Evolutionary conservation across 2,113 vertebrate genomes (phyloP).

Genomic region (Hydrolagus affinis): DNA sequence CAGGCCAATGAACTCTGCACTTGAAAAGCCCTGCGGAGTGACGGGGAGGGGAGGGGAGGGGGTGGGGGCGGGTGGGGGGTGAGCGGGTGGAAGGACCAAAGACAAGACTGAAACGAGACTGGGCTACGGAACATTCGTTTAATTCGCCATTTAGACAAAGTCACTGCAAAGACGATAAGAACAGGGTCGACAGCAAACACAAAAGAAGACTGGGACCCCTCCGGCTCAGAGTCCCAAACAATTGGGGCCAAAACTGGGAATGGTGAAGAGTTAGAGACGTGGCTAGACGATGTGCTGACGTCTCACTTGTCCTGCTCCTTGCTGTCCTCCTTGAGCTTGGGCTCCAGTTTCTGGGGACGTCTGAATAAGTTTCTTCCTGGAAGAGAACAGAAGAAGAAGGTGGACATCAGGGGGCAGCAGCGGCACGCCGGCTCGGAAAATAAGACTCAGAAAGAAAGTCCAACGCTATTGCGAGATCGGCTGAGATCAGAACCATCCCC

Average conservation of each 20-base stretch:
- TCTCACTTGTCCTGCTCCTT: conserved; percentile 9
- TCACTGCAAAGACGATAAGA: neutral
- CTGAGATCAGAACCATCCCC: neutral
- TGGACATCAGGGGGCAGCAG: neutral
- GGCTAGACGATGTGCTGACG: neutral
- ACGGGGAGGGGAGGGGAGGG: no score
- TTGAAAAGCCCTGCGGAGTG: no score
- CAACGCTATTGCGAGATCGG: neutral
- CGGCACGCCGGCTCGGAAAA: no score
- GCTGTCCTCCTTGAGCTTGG: neutral
- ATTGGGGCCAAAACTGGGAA: neutral
- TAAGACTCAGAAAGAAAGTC: no score
- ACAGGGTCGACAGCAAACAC: neutral
- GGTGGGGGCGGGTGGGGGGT: no score
- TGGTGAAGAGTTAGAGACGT: neutral
- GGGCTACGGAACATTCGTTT: neutral
- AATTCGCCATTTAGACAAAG: neutral
- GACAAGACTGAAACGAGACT: neutral
- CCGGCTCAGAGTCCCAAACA: neutral
- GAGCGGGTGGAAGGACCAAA: neutral
- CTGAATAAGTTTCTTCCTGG: neutral
- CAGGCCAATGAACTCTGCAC: no score
- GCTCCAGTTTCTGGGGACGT: neutral
- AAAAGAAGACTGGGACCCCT: neutral
- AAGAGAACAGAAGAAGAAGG: neutral